These are phyloP conservation scores for Tupiocoris notatus DNA, from an alignment of 2,888 invertebrate genomes.

Conservation along the genomic window DNA sequence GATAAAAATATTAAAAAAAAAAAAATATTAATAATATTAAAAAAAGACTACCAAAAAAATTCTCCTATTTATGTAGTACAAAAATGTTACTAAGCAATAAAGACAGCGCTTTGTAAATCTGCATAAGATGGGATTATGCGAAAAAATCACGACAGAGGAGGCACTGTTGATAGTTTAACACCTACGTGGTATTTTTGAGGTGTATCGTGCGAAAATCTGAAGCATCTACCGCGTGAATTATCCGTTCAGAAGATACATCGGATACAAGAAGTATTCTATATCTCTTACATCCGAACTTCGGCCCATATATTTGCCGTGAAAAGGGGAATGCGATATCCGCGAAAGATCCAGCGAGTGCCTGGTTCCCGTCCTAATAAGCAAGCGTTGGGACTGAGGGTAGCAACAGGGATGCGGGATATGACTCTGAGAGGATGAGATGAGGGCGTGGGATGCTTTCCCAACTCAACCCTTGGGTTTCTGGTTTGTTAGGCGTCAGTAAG, in stretches of 20 bases:
- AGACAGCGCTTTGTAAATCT: too few relatives aligned
- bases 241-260: background rate
- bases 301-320: background rate
- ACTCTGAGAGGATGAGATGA: background rate
- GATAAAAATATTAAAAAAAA: too few relatives aligned
- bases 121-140: too few relatives aligned
- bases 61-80: too few relatives aligned
- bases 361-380: background rate
- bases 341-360: background rate
- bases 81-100: too few relatives aligned
- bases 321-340: background rate
- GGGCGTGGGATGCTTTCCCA: background rate
- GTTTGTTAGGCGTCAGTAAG: constrained; percentile 41
- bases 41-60: too few relatives aligned
- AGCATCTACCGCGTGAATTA: too few relatives aligned
- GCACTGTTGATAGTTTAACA: too few relatives aligned
- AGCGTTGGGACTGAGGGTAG: background rate
- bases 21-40: too few relatives aligned
- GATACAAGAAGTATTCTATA: background rate
- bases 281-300: background rate
- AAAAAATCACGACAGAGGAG: too few relatives aligned
- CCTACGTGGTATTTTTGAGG: too few relatives aligned
- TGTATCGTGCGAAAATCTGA: too few relatives aligned
- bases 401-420: background rate
- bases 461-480: constrained; percentile 25